A percentile compares a stretch with the other conserved stretches of the same genome.
Conservation (phyloP, 2,888 invertebrate species). For the Drosophila lacicola region DNA sequence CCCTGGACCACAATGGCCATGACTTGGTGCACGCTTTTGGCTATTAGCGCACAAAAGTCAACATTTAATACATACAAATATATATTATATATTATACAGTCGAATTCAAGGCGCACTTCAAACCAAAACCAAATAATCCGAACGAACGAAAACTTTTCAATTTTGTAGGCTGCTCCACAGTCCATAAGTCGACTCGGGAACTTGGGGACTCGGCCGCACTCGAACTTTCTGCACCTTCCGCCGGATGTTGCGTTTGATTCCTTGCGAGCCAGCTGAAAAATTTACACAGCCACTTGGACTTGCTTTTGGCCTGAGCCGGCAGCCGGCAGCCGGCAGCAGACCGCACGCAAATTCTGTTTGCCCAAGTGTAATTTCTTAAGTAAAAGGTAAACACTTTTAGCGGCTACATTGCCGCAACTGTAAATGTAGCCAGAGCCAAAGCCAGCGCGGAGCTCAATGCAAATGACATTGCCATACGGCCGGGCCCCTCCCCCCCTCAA, state of each 20-base stretch:
- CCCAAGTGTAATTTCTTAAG: constrained; percentile 83
- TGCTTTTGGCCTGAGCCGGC: constrained; percentile 48
- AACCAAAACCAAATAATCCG: constrained; percentile 67
- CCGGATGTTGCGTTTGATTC: constrained; percentile 66
- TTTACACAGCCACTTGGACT: constrained; percentile 70
- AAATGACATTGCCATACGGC: constrained; percentile 41
- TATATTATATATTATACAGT: constrained; percentile 18
- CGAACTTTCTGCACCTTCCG: constrained; percentile 19
- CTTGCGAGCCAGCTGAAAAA: constrained; percentile 51
- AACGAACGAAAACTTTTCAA: constrained; percentile 72
- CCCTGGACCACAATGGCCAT: constrained; percentile 57
- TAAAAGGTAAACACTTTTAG: constrained; percentile 83
- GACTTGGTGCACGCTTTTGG: constrained; percentile 58
- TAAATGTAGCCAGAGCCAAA: constrained; percentile 52
- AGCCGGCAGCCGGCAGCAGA: constrained; percentile 15
- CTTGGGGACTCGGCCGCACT: background rate
- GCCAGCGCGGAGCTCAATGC: constrained; percentile 36
- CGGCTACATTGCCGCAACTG: constrained; percentile 46
- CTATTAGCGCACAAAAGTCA: constrained; percentile 79
- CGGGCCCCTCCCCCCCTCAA: background rate
- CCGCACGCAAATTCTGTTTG: constrained; percentile 78
- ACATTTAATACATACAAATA: constrained; percentile 52
- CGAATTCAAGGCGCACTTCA: constrained; percentile 50
- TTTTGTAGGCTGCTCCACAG: constrained; percentile 56
- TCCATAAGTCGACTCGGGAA: background rate